Evolutionary conservation across 2,888 invertebrate genomes (phyloP), one percentile per base, ranked within the genome.

Genomic region (Ornithoptera alexandrae): DNA sequence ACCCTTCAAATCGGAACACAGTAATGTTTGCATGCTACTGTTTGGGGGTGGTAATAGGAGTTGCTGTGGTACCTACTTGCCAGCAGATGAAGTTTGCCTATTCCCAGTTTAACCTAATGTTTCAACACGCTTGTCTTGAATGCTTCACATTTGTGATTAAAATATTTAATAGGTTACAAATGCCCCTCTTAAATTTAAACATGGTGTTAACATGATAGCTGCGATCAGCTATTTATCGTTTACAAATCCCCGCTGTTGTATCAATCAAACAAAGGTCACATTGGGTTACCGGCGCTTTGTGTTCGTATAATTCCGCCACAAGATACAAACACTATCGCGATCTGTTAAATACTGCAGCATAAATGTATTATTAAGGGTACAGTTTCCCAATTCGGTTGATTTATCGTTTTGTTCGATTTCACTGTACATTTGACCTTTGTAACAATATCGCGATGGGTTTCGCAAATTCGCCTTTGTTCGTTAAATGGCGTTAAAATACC

Each of bases 391-490:
- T 70, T 70, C 66, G 63, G 50, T 60, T 75, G 74, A 74, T 75
- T 75, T 75, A 73, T 75, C 74, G 71, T 73, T 74, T 72, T 67
- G 74, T 74, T 72, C 72, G 72, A 76, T 84, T 84, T 82, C 82
- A 78, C 81, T 79, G 77, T 75, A 72, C 74, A 72, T 77, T 72
- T 83, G 85, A 88, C 87, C 88, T 88, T 87, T 88, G 59, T 53
- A 72, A 74, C 75, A 78, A 57, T 75, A 76, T 83, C 82, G 81
- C 80, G 77, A 76, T 79, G 78, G 74, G 77, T 87, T 87, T 84
- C 86, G 83, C 79, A 84, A 87, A 81, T 77, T 75, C 74, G 78
- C 79, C 79, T 81, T 81, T 80, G 77, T 79, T 77, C 79, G 80
- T 79, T 80, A 81, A 79, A 81, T 80, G 78, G 20, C 78, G 79